phyloP scores from a whole-genome alignment of 2,113 vertebrate species.

The Pardalotus punctatus region DNA sequence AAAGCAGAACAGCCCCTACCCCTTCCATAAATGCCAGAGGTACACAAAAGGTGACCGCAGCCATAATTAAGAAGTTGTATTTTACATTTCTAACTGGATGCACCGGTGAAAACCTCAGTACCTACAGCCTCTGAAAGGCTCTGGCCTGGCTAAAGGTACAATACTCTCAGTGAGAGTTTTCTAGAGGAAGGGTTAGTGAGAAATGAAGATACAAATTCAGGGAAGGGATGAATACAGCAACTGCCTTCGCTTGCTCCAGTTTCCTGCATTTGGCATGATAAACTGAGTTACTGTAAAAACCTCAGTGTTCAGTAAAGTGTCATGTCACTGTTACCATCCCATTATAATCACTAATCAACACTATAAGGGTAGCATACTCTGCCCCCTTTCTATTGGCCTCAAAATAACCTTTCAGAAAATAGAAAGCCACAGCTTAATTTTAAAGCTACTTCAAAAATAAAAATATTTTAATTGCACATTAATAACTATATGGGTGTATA shows the following conservation, averaged over 20 bases:
- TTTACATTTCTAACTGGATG: not conserved
- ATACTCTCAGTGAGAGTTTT: not conserved
- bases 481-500: no score
- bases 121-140: not conserved
- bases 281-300: not conserved
- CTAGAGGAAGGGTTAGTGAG: not conserved
- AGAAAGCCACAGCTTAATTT: not conserved
- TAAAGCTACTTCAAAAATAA: not conserved
- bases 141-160: not conserved
- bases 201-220: not conserved
- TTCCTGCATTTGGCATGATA: not conserved
- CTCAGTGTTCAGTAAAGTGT: not conserved
- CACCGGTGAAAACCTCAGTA: not conserved
- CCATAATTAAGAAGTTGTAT: not conserved
- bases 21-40: not conserved
- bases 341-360: not conserved
- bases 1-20: accelerated
- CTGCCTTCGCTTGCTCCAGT: not conserved
- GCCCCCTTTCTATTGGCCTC: not conserved
- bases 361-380: not conserved
- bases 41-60: not conserved
- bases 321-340: not conserved
- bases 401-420: not conserved
- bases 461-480: not conserved
- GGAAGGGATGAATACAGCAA: not conserved